Base-by-base conservation (phyloP, 2,797 vertebrate genomes). In the Chrysocyon brachyurus region DNA sequence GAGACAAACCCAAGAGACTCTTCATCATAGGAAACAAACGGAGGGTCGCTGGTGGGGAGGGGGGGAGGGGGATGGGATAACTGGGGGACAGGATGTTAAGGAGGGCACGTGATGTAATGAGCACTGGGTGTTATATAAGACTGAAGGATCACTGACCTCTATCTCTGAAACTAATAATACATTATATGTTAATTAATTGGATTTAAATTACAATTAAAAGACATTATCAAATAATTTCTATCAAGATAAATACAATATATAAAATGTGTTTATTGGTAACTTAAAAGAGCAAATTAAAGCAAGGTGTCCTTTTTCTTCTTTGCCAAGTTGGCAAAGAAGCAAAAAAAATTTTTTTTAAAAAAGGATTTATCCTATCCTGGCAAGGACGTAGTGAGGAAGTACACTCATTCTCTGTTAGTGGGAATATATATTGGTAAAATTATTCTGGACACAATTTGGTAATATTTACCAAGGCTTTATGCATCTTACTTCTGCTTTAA, bases 401-500 rank as follows among this genome's bases (percentile, higher is more conserved):
- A 28, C 3, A 16, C 49, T 91, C 17, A 54, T 91, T 91, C 87
- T 54, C 64, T 75, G 63, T 75, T 64, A 90, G 85, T 93, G 90
- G 52, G 61, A 92, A 56, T 87, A 68, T 33, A 83, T 91, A 96
- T 59, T 75, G 90, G 85, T 15, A 63, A 97, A 94, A 81, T 92
- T 54, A 61, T 96, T 86, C 79, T 95, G 85, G 84, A 90, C 40
- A 91, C 64, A 91, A 90, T 88, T 97, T 96, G 96, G 82, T 86
- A 86, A 87, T 94, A 93, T 95, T 97, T 87, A 86, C 88, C 16
- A 46, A 89, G 79, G 82, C 49, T 96, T 95, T 97, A 64, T 95
- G 77, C 81, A 79, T 86, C 70, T 61, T 87, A 22, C 40, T 96
- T 81, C 77, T 90, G 81, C 61, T 92, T 79, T 96, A 66, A 93